phyloP scores from a whole-genome alignment of 2,113 vertebrate genomes.

The Dasyprocta punctata region DNA sequence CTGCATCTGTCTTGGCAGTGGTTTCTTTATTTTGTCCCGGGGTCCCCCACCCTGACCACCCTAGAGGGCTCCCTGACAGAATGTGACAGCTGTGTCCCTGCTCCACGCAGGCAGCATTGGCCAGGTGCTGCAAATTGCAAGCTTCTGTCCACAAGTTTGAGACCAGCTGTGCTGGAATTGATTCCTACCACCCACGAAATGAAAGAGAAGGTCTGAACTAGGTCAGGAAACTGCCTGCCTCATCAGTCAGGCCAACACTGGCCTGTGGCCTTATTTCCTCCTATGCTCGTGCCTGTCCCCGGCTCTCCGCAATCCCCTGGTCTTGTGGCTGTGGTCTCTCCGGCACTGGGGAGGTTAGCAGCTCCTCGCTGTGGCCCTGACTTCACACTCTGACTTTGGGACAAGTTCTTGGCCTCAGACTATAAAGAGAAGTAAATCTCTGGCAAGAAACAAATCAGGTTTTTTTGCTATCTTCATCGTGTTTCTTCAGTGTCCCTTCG shows the following conservation, averaged over 20 bases:
- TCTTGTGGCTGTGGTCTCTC: not conserved
- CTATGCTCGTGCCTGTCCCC: not conserved
- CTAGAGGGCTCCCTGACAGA: slow-evolving; percentile 19
- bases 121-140: slow-evolving; percentile 65
- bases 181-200: slow-evolving; percentile 59
- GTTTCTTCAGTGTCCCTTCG: not conserved
- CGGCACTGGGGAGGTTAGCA: not conserved
- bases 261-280: slow-evolving; percentile 31
- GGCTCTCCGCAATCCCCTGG: not conserved
- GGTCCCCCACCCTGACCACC: not conserved
- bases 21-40: slow-evolving; percentile 48
- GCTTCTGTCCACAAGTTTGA: not conserved
- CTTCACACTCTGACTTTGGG: not conserved
- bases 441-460: not conserved
- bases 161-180: slow-evolving; percentile 70
- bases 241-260: not conserved
- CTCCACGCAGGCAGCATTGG: not conserved
- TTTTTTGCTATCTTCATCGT: not conserved
- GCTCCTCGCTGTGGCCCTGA: not conserved
- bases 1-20: not conserved
- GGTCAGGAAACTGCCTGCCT: slow-evolving; percentile 72
- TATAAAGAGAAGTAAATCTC: not conserved
- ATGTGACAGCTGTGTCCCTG: slow-evolving; percentile 17
- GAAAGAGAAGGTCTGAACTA: slow-evolving; percentile 45
- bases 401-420: not conserved